Base-by-base conservation (phyloP, 2,113 vertebrate genomes). In the Cynopterus brachyotis region DNA sequence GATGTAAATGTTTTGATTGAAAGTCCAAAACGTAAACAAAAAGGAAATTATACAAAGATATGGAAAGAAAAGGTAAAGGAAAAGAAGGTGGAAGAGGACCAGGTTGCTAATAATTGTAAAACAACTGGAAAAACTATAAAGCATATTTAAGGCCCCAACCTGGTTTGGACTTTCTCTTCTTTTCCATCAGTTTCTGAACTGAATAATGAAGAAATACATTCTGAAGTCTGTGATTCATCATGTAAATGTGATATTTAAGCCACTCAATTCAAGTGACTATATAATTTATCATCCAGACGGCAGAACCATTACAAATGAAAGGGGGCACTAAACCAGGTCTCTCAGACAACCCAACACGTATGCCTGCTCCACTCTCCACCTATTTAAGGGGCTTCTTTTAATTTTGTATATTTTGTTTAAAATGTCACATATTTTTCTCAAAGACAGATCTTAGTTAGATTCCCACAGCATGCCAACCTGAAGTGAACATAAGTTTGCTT, bases 1-100 rank as follows among this genome's bases (percentile, higher is more conserved):
- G n/a, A 96, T 72, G n/a, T 91, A 94, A 91, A 91, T 64, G 32
- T 82, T 95, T 53, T 82, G 26, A 79, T n/a, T 89, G 73, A 93
- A 91, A 92, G 22, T 76, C 32, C 53, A 70, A 85, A 82, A 73
- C 22, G 28, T 57, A 75, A 8, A 80, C 28, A 81, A 55, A 93
- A 75, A 20, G 45, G 28, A 80, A 93, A 73, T 86, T 86, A 62
- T 53, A 64, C 22, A 80, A 88, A 81, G 60, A 94, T 50, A 72
- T 85, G 64, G 12, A 82, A 94, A 86, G 42, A 70, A 60, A 0
- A 79, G 26, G 45, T 55, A 47, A 90, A 89, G 55, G n/a, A 72
- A 82, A 84, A 11, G 11, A 59, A 84, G 4, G 1, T 35, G 20
- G 32, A 81, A 75, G 30, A 32, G 8, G 19, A 13, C 6, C 86